phyloP scores from a whole-genome alignment of 1,140 invertebrate species.

The Ceratina japonica region DNA sequence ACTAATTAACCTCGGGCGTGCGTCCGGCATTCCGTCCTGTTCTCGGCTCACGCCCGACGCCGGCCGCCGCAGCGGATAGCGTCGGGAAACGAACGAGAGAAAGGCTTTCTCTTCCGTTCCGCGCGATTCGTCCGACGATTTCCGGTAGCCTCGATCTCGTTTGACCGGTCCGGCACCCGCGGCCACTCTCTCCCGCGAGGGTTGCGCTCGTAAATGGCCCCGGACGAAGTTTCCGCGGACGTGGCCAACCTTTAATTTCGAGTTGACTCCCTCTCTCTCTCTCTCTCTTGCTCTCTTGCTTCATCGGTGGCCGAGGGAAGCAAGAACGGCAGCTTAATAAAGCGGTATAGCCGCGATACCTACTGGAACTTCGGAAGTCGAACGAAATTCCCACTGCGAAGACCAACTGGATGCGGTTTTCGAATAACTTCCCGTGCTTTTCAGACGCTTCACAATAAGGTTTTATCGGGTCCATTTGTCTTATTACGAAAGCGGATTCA shows the following conservation, averaged over 20 bases:
- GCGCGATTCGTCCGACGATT: too few species aligned
- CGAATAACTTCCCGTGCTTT: conserved; percentile 4
- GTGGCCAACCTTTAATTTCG: conserved; percentile 59
- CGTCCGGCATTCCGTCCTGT: background rate
- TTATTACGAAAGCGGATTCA: background rate
- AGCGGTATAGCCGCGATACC: conserved; percentile 28
- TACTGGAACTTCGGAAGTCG: conserved; percentile 42
- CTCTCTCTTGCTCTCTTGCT: too few species aligned
- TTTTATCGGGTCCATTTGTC: conserved; percentile 44
- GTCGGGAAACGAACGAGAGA: too few species aligned
- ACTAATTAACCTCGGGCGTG: background rate
- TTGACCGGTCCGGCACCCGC: conserved; percentile 32
- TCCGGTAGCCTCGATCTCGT: conserved; percentile 20
- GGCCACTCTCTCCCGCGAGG: conserved; percentile 13
- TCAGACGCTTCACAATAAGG: background rate
- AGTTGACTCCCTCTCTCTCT: conserved; percentile 53
- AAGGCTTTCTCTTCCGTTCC: background rate
- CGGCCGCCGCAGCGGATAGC: too few species aligned
- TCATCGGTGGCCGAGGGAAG: background rate
- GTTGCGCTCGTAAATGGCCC: conserved; percentile 50
- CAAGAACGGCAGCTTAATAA: conserved; percentile 55
- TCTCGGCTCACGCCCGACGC: conserved; percentile 12
- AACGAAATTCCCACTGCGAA: conserved; percentile 54
- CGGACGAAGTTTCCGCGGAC: conserved; percentile 49
- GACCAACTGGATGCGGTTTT: conserved; percentile 35